Conservation (phyloP, 2,113 vertebrate species). For the Phyllostomus discolor region DNA sequence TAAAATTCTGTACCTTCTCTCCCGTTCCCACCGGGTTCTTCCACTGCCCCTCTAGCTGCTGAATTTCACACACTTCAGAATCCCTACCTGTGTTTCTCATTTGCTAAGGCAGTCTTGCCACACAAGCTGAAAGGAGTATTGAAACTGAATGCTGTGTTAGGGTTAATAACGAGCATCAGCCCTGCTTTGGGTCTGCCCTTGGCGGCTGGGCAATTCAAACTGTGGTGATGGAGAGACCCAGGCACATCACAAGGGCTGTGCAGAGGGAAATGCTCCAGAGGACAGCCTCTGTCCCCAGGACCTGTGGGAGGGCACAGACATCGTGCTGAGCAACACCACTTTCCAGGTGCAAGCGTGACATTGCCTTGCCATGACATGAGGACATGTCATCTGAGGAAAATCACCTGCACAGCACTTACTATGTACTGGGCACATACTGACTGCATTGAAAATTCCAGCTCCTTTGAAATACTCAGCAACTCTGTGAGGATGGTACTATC, state of each 20-base stretch:
- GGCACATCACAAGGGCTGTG: constrained; percentile 29
- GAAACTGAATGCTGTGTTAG: constrained; percentile 71
- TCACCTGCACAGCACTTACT: background rate
- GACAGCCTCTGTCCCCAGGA: constrained; percentile 10
- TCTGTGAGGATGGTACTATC: background rate
- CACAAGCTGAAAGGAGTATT: constrained; percentile 52
- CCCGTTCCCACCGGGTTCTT: background rate
- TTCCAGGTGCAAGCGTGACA: background rate
- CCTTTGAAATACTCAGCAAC: background rate
- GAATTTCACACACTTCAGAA: constrained; percentile 54
- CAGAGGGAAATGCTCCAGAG: background rate
- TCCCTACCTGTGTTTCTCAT: background rate
- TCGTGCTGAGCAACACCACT: background rate
- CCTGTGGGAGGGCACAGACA: background rate
- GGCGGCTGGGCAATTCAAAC: constrained; percentile 71
- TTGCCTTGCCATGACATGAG: background rate
- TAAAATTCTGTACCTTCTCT: background rate
- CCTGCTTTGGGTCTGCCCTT: constrained; percentile 65
- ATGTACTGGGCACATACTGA: rapidly evolving
- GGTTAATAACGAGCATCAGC: constrained; percentile 54
- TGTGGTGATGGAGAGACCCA: constrained; percentile 52
- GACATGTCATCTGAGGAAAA: background rate
- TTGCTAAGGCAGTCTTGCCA: constrained; percentile 55
- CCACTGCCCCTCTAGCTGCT: background rate
- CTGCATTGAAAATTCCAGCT: background rate